phyloP scores from a whole-genome alignment of 2,797 vertebrate species.

The Spheniscus humboldti region DNA sequence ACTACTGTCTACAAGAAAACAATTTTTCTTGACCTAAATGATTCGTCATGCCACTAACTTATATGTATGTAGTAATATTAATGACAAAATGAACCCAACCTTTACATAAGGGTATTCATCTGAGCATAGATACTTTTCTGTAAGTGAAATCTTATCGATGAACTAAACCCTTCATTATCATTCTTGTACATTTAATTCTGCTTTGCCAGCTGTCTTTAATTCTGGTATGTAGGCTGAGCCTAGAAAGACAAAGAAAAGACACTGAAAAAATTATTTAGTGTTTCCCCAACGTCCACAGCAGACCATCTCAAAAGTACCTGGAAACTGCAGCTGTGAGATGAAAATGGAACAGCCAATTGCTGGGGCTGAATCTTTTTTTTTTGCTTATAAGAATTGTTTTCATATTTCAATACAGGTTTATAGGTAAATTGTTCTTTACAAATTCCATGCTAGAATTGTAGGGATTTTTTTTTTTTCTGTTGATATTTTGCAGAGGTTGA shows the following conservation, averaged over 20 bases:
- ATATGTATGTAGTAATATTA: background rate
- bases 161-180: background rate
- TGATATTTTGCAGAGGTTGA: background rate
- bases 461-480: background rate
- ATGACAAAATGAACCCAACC: background rate
- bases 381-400: background rate
- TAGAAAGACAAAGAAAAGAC: background rate
- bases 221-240: background rate
- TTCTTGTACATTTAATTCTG: background rate
- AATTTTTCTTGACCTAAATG: background rate
- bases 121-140: background rate
- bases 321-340: background rate
- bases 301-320: background rate
- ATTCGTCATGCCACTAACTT: background rate
- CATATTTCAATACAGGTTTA: background rate
- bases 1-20: too few species aligned
- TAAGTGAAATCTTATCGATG: accelerated
- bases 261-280: background rate
- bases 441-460: background rate
- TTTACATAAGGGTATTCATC: background rate
- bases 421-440: background rate
- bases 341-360: background rate
- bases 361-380: background rate
- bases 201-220: background rate
- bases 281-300: background rate